phyloP scores from a whole-genome alignment of 2,797 vertebrate species.

The Balearica regulorum region DNA sequence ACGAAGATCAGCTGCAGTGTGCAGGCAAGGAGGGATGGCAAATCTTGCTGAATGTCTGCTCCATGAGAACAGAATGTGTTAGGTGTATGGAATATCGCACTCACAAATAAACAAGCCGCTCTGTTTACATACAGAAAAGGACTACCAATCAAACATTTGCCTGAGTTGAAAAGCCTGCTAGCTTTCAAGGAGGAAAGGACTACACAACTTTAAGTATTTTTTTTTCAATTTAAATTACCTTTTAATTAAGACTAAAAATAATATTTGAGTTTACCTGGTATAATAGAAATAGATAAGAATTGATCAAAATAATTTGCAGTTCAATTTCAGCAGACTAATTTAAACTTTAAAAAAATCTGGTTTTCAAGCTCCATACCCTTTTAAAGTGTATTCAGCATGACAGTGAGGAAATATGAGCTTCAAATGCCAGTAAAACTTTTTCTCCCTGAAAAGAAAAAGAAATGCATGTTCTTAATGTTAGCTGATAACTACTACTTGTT shows the following conservation, averaged over 20 bases:
- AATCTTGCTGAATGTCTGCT: neutral
- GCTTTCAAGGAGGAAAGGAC: neutral
- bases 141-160: neutral
- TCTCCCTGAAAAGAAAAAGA: slow-evolving; percentile 78
- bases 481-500: neutral
- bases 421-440: slow-evolving; percentile 88
- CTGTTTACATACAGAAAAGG: neutral
- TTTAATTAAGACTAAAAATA: neutral
- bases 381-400: slow-evolving; percentile 82
- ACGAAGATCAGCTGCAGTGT: neutral
- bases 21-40: neutral
- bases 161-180: neutral
- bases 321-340: neutral
- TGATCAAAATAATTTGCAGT: neutral
- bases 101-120: neutral
- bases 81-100: neutral
- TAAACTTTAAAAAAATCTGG: neutral
- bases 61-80: neutral
- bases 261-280: neutral
- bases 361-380: slow-evolving; percentile 75
- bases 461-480: neutral
- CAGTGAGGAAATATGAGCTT: slow-evolving; percentile 91
- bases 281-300: neutral
- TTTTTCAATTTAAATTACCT: neutral
- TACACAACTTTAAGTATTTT: neutral